Base-by-base conservation (phyloP, 2,113 vertebrate genomes). In the Erinaceus europaeus region DNA sequence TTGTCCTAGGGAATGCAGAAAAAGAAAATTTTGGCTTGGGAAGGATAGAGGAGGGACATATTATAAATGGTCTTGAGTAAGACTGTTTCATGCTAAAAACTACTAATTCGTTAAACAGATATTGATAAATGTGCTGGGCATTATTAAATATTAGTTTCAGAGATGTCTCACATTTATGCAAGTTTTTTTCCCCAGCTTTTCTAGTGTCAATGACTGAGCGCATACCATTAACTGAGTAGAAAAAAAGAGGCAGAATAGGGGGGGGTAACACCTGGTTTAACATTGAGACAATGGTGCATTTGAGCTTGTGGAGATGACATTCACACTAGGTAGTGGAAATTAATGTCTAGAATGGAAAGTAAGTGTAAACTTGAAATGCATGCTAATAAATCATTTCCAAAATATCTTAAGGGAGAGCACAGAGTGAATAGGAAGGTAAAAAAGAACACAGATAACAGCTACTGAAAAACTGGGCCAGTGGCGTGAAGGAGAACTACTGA, bases 11-110 rank as follows among this genome's bases (percentile, higher is more conserved):
- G 36, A 77, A 88, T n/a, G 46, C n/a, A 27, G 69, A 27, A 72
- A 64, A 67, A 59, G 46, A 21, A 59, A 44, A 90, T 68, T 90
- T 84, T 75, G 40, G 38, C 76, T 68, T 77, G 38, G n/a, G 27
- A 29, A 59, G 21, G 32, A 32, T 1, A 0, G 5, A 44, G 44
- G 17, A 7, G 34, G 44, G n/a, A 25, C 32, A 18, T n/a, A 21
- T 50, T 83, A 72, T 29, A 48, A 72, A 79, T 32, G 36, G 53
- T 72, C 17, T 25, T 68, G 21, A 61, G 34, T 62, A 65, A 65
- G 27, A 69, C 15, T 86, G 59, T 71, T 77, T 38, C 57, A 69
- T 44, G 20, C 36, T 64, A 44, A 34, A 48, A 71, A 2, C 36
- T 89, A 57, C 38, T 75, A 25, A 69, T 46, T 32, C 71, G 67